These are phyloP conservation scores for Harpalus rufipes DNA, from an alignment of 2,888 invertebrate genomes.

Conservation along the genomic window DNA sequence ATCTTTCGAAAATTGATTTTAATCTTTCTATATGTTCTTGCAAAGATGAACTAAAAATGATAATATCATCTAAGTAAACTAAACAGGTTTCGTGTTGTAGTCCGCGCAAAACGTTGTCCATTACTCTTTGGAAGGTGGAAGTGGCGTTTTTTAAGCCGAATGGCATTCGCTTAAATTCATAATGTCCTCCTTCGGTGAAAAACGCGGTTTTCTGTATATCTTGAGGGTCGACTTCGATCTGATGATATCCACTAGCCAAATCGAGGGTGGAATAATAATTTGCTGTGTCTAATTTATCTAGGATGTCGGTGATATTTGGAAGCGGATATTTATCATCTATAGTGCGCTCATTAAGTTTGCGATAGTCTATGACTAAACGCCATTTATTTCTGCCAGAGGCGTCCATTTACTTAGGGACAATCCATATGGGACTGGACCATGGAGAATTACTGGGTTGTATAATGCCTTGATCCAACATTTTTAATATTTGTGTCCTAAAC, in stretches of 20 bases:
- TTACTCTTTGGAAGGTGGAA: slow-evolving; percentile 72
- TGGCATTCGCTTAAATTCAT: slow-evolving; percentile 71
- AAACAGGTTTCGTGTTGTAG: too few relatives aligned
- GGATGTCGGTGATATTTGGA: neutral
- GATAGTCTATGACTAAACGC: slow-evolving; percentile 12
- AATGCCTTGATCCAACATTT: slow-evolving; percentile 22
- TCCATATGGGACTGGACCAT: neutral
- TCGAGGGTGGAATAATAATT: neutral
- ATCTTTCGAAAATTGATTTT: too few relatives aligned
- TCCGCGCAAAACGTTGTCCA: slow-evolving; percentile 71
- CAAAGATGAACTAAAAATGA: too few relatives aligned
- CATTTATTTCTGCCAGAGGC: slow-evolving; percentile 1
- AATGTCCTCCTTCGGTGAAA: slow-evolving; percentile 68
- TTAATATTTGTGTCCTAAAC: slow-evolving; percentile 16
- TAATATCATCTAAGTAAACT: too few relatives aligned
- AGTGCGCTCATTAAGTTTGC: slow-evolving; percentile 8
- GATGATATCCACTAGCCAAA: neutral
- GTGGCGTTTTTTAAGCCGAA: slow-evolving; percentile 72
- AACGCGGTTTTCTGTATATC: slow-evolving; percentile 72
- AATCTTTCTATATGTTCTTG: too few relatives aligned
- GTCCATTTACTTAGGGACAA: neutral
- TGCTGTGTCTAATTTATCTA: neutral
- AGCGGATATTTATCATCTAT: slow-evolving; percentile 31
- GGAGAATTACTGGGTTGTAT: neutral
- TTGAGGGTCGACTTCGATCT: too few relatives aligned